Evolutionary conservation across 2,888 invertebrate genomes (phyloP).

Genomic region (Apamea sordens): DNA sequence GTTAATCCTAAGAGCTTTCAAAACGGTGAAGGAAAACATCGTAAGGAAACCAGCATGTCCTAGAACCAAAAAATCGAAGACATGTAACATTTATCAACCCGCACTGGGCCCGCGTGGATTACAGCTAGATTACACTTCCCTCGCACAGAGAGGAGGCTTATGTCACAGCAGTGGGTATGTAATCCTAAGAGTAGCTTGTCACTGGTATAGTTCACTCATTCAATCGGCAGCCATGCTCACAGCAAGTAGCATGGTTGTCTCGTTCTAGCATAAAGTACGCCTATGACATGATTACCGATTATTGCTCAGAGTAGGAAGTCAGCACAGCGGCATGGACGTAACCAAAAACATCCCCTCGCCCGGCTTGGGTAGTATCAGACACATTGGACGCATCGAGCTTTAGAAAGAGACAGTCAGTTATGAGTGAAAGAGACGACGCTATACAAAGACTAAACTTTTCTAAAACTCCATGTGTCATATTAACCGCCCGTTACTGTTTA

Average conservation of each 20-base stretch:
- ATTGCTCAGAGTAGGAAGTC: slow-evolving; percentile 3
- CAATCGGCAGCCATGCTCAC: neutral
- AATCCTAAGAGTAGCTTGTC: neutral
- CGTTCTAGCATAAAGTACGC: neutral
- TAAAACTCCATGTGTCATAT: neutral
- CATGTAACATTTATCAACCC: too few species aligned
- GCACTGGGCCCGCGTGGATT: neutral
- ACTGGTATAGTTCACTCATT: neutral
- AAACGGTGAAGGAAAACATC: neutral
- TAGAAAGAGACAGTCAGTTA: neutral
- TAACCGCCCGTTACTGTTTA: neutral
- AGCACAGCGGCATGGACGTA: neutral
- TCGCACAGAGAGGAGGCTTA: too few species aligned
- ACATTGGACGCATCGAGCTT: neutral
- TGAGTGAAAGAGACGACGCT: neutral
- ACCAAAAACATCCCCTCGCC: neutral
- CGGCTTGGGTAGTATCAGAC: neutral
- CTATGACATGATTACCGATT: slow-evolving; percentile 6
- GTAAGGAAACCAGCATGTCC: neutral
- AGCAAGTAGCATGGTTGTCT: neutral
- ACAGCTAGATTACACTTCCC: too few species aligned
- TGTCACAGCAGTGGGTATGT: too few species aligned
- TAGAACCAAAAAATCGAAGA: neutral
- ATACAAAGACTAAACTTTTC: neutral
- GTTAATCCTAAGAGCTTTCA: neutral